Evolutionary conservation across 1,140 invertebrate species (phyloP), one percentile per base, ranked within the genome.

Genomic region (Diabrotica virgifera): DNA sequence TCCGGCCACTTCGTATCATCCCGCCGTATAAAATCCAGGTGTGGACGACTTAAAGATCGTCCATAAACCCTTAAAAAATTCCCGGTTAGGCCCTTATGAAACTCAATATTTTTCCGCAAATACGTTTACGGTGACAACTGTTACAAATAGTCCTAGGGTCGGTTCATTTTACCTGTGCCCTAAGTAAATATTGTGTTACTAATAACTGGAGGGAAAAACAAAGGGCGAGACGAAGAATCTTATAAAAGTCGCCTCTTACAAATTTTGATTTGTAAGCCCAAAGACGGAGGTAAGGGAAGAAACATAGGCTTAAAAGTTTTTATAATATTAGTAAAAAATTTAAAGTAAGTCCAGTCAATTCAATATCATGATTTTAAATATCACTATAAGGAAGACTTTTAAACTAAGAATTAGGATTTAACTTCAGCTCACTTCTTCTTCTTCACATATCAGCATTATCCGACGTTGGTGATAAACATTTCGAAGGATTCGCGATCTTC

Each of bases 161-260:
- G 24, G 40, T n/a, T 46, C 40, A 46, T 46, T n/a, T 46, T 46
- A 46, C 40, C 40, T 46, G 40, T 46, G n/a, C 40, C 40, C 40
- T 46, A 46, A 46, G 40, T 46, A 46, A 46, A 46, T 46, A 46
- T 46, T 46, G 40, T 46, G n/a, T 46, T 46, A 46, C 40, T 46
- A 46, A 46, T 46, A 46, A 46, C 40, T 46, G 8, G 40, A 46
- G 40, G 40, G 40, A 46, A 46, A 46, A 46, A 46, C 8, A 46
- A 46, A 46, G 2, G 40, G n/a, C 8, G n/a, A 46, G 40, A 8
- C 40, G 40, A 46, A 46, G 40, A 46, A 46, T 46, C 40, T 46
- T 46, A 46, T 46, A 46, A 46, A 46, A 46, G 40, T 46, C n/a
- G 40, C 8, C n/a, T 8, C 40, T 10, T 46, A 46, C 40, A 46